Conservation (phyloP, 1,140 invertebrate species). For the Temnothorax longispinosus region DNA sequence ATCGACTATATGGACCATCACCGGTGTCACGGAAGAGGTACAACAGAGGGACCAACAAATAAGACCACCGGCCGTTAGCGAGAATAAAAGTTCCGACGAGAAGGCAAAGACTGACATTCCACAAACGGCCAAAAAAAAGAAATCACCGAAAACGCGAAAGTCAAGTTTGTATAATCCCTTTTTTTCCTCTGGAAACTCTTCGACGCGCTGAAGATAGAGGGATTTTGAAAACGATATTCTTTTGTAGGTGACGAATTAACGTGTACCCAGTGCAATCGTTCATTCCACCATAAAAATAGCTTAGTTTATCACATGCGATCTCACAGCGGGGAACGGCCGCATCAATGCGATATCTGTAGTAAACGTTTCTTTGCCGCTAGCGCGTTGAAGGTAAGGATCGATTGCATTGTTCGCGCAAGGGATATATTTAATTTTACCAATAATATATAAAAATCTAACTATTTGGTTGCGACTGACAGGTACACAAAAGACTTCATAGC, state of each 20-base stretch:
- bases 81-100: constrained; percentile 77
- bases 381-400: constrained; percentile 89
- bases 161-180: constrained; percentile 63
- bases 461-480: constrained; percentile 79
- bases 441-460: constrained; percentile 5
- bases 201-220: too few relatives aligned
- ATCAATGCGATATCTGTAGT: constrained; percentile 93
- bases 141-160: constrained; percentile 76
- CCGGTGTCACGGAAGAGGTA: constrained; percentile 80
- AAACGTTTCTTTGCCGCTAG: constrained; percentile 93
- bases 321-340: constrained; percentile 91
- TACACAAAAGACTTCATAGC: constrained; percentile 91
- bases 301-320: constrained; percentile 93
- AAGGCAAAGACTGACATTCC: constrained; percentile 82
- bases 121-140: constrained; percentile 81
- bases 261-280: constrained; percentile 90
- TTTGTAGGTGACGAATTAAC: constrained; percentile 82
- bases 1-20: constrained; percentile 80
- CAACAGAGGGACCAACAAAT: constrained; percentile 80
- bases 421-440: not conserved
- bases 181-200: not conserved
- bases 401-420: not conserved
- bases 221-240: not conserved
- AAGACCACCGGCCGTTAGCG: constrained; percentile 75
- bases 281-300: constrained; percentile 94